phyloP scores from a whole-genome alignment of 2,888 invertebrate genomes.

The Oxytorus armatus region DNA sequence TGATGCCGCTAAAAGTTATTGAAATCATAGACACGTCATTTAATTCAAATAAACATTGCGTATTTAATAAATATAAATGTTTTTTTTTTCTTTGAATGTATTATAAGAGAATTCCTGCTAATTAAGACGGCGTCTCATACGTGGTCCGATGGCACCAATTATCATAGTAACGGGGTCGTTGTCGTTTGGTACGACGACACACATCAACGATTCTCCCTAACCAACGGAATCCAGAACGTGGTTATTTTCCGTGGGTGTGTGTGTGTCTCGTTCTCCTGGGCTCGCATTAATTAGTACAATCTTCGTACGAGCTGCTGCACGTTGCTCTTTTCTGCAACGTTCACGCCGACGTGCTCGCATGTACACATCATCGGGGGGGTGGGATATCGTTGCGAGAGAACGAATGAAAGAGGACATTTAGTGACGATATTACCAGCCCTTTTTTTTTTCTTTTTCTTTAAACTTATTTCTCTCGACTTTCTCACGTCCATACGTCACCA shows the following conservation, averaged over 20 bases:
- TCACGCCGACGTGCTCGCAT: slow-evolving; percentile 53
- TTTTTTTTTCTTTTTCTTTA: slow-evolving; percentile 16
- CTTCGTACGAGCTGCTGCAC: slow-evolving; percentile 77
- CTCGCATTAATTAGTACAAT: slow-evolving; percentile 82
- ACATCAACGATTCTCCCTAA: slow-evolving; percentile 72
- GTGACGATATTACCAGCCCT: slow-evolving; percentile 13
- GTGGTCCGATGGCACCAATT: slow-evolving; percentile 74
- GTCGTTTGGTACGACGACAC: slow-evolving; percentile 69
- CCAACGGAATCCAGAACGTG: slow-evolving; percentile 26
- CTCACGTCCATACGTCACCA: slow-evolving; percentile 43
- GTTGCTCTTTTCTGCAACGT: slow-evolving; percentile 62
- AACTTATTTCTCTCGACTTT: slow-evolving; percentile 9
- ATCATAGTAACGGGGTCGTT: slow-evolving; percentile 79
- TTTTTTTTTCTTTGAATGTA: slow-evolving; percentile 7
- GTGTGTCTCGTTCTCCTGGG: slow-evolving; percentile 28
- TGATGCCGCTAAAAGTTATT: no score
- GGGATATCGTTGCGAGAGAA: slow-evolving; percentile 67
- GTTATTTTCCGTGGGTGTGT: slow-evolving; percentile 27
- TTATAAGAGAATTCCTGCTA: slow-evolving; percentile 67
- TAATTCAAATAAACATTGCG: neutral
- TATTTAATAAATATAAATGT: neutral
- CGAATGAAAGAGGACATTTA: slow-evolving; percentile 46
- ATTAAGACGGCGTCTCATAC: slow-evolving; percentile 79
- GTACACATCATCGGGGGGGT: slow-evolving; percentile 40
- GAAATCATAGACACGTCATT: no score